Conservation (phyloP, 2,113 vertebrate genomes). For the Burhinus bistriatus region DNA sequence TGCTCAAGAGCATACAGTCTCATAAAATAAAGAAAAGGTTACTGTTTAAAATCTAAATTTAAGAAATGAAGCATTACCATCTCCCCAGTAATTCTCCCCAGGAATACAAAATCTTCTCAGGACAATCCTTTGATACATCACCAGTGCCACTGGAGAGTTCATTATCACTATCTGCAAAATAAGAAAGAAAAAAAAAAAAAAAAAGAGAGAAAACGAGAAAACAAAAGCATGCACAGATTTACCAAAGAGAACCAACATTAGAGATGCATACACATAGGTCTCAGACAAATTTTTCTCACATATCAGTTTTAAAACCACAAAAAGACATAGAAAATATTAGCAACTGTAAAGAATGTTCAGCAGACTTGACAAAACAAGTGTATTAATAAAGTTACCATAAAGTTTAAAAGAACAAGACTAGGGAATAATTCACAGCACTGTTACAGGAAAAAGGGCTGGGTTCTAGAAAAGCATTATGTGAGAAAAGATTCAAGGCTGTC, state of each 20-base stretch:
- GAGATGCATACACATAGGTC: neutral
- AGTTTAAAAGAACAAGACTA: neutral
- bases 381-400: neutral
- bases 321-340: neutral
- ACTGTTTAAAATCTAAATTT: neutral
- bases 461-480: neutral
- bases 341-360: neutral
- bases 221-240: neutral
- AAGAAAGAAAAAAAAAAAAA: neutral
- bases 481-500: neutral
- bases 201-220: neutral
- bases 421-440: neutral
- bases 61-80: constrained; percentile 83
- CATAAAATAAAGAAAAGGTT: neutral
- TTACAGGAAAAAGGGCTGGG: neutral
- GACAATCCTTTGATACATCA: constrained; percentile 97
- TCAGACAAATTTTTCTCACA: neutral
- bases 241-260: neutral
- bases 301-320: neutral
- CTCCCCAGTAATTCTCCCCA: constrained; percentile 93
- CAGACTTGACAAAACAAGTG: neutral
- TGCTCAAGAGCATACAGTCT: neutral
- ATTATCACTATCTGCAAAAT: constrained; percentile 90
- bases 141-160: constrained; percentile 97
- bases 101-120: constrained; percentile 95